A percentile compares a stretch with the other conserved stretches of the same genome.
Conservation (phyloP, 1,140 invertebrate species). For the Aradophagus sp. region DNA sequence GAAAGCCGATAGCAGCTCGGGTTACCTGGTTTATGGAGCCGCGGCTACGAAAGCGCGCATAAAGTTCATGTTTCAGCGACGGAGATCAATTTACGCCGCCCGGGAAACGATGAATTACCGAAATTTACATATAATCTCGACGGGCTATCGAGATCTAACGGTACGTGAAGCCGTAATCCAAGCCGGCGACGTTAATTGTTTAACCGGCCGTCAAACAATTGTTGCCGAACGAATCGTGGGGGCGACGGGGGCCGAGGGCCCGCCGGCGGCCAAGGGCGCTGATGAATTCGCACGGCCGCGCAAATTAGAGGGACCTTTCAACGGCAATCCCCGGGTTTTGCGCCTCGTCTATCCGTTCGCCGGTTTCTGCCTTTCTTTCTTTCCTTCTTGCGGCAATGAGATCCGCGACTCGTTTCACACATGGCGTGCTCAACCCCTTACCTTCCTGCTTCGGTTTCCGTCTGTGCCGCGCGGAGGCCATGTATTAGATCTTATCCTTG, state of each 20-base stretch:
- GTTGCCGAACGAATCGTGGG: not conserved
- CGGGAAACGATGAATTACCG: constrained; percentile 38
- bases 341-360: constrained; percentile 21
- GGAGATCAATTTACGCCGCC: constrained; percentile 38
- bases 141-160: constrained; percentile 30
- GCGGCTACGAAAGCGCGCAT: constrained; percentile 35
- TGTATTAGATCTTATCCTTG: constrained; percentile 70
- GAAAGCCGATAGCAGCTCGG: constrained; percentile 37
- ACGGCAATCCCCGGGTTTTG: constrained; percentile 11
- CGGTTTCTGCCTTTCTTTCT: too few species aligned
- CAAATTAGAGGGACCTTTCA: constrained; percentile 19
- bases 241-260: not conserved
- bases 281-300: constrained; percentile 1
- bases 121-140: constrained; percentile 34
- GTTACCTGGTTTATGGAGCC: constrained; percentile 44
- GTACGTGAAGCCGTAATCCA: constrained; percentile 31
- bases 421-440: constrained; percentile 68
- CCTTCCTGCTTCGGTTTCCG: constrained; percentile 64
- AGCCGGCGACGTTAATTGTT: constrained; percentile 29
- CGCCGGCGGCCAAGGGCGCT: not conserved
- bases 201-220: constrained; percentile 17
- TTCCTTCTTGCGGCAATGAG: constrained; percentile 23
- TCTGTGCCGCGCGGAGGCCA: constrained; percentile 63
- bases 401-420: constrained; percentile 67
- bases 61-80: constrained; percentile 43